These are phyloP conservation scores for Arizona elegans DNA, from an alignment of 2,113 vertebrate genomes.

Conservation along the genomic window DNA sequence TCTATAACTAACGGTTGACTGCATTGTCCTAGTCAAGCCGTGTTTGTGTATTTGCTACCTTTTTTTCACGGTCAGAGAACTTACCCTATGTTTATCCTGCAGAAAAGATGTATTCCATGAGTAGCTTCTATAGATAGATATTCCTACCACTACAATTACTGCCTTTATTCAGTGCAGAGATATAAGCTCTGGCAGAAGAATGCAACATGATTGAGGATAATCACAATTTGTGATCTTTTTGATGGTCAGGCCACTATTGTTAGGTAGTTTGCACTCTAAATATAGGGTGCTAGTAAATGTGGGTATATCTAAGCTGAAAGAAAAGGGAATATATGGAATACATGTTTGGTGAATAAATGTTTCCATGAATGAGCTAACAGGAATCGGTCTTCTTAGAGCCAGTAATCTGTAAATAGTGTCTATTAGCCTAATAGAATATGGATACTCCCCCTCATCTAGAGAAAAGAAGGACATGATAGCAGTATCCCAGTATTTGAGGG, in stretches of 20 bases:
- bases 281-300: neutral
- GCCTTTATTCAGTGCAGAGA: neutral
- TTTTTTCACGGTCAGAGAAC: neutral
- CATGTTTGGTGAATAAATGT: neutral
- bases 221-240: neutral
- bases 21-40: neutral
- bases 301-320: neutral
- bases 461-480: neutral
- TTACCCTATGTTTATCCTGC: neutral
- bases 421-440: neutral
- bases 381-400: neutral
- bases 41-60: neutral
- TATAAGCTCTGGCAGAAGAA: neutral
- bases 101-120: neutral
- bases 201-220: neutral
- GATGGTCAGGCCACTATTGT: neutral
- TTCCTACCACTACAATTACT: neutral
- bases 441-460: neutral
- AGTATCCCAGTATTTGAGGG: neutral
- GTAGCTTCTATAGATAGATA: accelerated
- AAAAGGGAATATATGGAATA: neutral
- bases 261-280: neutral
- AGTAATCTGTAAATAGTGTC: neutral
- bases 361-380: too few species aligned
- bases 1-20: neutral